Evolutionary conservation across 2,888 invertebrate species (phyloP).

Genomic region (Scrobipalpa costella): DNA sequence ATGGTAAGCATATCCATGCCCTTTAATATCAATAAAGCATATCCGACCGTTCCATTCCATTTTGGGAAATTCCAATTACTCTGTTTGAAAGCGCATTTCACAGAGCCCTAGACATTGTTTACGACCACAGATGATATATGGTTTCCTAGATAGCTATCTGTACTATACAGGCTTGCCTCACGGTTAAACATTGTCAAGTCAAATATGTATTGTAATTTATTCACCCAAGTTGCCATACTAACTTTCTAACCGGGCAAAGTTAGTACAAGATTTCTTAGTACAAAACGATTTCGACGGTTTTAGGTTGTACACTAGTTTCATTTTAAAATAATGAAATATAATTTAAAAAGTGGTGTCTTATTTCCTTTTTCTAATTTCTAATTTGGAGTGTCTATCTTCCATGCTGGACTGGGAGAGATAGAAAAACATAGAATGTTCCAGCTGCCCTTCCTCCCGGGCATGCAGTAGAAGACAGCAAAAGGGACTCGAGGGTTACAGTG

Average conservation of each 20-base stretch:
- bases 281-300: too few species aligned
- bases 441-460: too few species aligned
- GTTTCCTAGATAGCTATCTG: slow-evolving; percentile 43
- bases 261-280: background rate
- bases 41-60: slow-evolving; percentile 40
- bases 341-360: too few species aligned
- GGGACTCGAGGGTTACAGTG: too few species aligned
- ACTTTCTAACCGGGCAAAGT: background rate
- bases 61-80: slow-evolving; percentile 58
- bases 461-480: too few species aligned
- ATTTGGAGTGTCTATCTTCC: too few species aligned
- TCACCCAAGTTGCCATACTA: slow-evolving; percentile 38
- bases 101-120: slow-evolving; percentile 48
- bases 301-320: too few species aligned
- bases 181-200: slow-evolving; percentile 44
- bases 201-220: slow-evolving; percentile 62
- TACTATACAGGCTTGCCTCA: background rate
- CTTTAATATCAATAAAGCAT: slow-evolving; percentile 28
- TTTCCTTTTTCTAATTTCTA: too few species aligned
- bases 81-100: slow-evolving; percentile 51
- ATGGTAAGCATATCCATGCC: background rate
- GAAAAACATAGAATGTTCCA: too few species aligned
- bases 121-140: slow-evolving; percentile 51
- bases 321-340: too few species aligned
- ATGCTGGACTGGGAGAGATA: too few species aligned